phyloP scores from a whole-genome alignment of 2,113 vertebrate genomes.

The Pygoscelis antarcticus region DNA sequence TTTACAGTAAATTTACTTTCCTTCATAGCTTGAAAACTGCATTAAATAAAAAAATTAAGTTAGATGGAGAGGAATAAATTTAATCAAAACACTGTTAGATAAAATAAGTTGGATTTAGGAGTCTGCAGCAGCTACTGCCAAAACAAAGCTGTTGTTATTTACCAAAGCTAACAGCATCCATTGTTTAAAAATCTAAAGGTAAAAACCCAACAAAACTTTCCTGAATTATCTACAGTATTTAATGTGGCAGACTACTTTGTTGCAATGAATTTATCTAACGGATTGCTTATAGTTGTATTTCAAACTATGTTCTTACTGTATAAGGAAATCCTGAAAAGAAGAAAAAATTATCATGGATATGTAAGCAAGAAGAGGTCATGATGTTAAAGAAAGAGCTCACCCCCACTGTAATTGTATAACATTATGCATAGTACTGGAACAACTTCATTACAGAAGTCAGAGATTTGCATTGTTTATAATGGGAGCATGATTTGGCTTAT shows the following conservation, averaged over 20 bases:
- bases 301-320: not conserved
- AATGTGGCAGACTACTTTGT: not conserved
- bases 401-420: not conserved
- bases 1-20: slow-evolving; percentile 73
- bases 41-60: slow-evolving; percentile 77
- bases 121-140: slow-evolving; percentile 69
- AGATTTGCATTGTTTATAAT: not conserved
- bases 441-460: not conserved
- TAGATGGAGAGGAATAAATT: slow-evolving; percentile 73
- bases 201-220: not conserved
- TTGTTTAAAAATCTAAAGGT: slow-evolving; percentile 32
- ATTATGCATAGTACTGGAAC: not conserved
- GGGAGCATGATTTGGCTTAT: not conserved
- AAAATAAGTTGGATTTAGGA: slow-evolving; percentile 74
- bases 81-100: slow-evolving; percentile 71
- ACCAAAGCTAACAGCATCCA: slow-evolving; percentile 3
- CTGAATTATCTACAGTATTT: not conserved
- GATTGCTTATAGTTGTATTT: not conserved
- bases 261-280: not conserved
- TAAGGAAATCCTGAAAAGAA: not conserved
- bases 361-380: not conserved
- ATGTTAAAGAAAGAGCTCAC: not conserved
- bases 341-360: not conserved
- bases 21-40: slow-evolving; percentile 66
- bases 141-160: slow-evolving; percentile 60